phyloP scores from a whole-genome alignment of 2,888 invertebrate genomes.

The Trichacis sp. region DNA sequence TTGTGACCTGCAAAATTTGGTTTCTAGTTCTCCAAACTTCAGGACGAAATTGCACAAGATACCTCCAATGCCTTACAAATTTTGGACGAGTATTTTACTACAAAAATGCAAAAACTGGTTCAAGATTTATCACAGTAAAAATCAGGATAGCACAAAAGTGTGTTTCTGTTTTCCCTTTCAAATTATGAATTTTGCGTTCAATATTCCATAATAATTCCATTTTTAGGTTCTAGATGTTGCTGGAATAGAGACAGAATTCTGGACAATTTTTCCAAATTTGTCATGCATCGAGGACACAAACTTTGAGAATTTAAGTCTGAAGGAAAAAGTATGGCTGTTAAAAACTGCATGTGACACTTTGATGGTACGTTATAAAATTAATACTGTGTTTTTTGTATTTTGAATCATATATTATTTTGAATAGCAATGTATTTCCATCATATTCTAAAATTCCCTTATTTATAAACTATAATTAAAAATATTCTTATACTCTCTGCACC shows the following conservation, averaged over 20 bases:
- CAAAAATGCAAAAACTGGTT: constrained; percentile 71
- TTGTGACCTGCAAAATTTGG: constrained; percentile 4
- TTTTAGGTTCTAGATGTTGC: constrained; percentile 69
- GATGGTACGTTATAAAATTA: constrained; percentile 49
- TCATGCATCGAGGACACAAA: constrained; percentile 69
- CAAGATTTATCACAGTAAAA: constrained; percentile 68
- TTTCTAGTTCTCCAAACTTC: constrained; percentile 60
- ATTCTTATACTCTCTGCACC: no score
- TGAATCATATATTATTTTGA: no score
- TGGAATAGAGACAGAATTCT: constrained; percentile 73
- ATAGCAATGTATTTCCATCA: no score
- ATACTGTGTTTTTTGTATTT: background rate
- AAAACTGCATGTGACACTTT: constrained; percentile 72
- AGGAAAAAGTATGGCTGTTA: constrained; percentile 72
- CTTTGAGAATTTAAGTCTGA: constrained; percentile 71
- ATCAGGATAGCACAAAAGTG: constrained; percentile 63
- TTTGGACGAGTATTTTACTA: constrained; percentile 71
- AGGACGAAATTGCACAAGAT: constrained; percentile 67
- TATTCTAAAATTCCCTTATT: no score
- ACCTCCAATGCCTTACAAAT: constrained; percentile 72
- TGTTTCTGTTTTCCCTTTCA: constrained; percentile 8
- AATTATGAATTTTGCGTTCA: no score
- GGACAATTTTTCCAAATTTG: constrained; percentile 70
- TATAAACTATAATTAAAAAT: no score
- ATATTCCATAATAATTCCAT: no score